phyloP scores from a whole-genome alignment of 23 tunicate species.

The Pegea sp. region DNA sequence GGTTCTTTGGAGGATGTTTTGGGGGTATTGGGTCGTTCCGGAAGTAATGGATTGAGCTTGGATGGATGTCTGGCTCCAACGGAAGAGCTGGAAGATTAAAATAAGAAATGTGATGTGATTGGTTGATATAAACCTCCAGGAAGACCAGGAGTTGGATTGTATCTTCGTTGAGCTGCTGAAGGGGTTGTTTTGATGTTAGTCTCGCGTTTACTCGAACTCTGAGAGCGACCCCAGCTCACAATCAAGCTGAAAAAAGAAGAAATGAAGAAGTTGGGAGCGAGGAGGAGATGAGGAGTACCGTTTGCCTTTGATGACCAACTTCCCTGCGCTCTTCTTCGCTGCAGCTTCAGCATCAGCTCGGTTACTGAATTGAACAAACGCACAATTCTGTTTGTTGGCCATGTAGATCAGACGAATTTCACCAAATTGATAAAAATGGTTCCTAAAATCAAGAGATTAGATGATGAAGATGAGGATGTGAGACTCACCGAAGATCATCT shows the following conservation, averaged over 20 bases:
- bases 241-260: slow-evolving; percentile 16
- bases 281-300: slow-evolving; percentile 5
- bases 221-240: slow-evolving; percentile 86
- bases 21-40: not conserved
- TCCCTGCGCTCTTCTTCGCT: slow-evolving; percentile 71
- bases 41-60: too few species aligned
- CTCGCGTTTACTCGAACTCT: slow-evolving; percentile 32
- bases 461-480: too few species aligned
- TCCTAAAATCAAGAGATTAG: slow-evolving; percentile 4
- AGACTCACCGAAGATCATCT: slow-evolving; percentile 52
- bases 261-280: not conserved
- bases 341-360: slow-evolving; percentile 81
- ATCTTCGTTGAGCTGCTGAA: slow-evolving; percentile 4
- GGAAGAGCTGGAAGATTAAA: too few species aligned
- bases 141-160: slow-evolving; percentile 43
- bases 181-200: not conserved
- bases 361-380: slow-evolving; percentile 89
- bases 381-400: slow-evolving; percentile 80
- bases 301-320: slow-evolving; percentile 60
- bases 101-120: too few species aligned
- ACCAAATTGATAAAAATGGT: slow-evolving; percentile 94
- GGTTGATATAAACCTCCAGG: slow-evolving; percentile 94
- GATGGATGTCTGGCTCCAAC: too few species aligned
- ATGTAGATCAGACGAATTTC: slow-evolving; percentile 80
- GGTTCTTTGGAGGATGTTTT: not conserved